A percentile compares a stretch with the other conserved stretches of the same genome.
These are phyloP conservation scores for Lasioglossum lativentre DNA, from an alignment of 2,888 invertebrate genomes.

Conservation along the genomic window DNA sequence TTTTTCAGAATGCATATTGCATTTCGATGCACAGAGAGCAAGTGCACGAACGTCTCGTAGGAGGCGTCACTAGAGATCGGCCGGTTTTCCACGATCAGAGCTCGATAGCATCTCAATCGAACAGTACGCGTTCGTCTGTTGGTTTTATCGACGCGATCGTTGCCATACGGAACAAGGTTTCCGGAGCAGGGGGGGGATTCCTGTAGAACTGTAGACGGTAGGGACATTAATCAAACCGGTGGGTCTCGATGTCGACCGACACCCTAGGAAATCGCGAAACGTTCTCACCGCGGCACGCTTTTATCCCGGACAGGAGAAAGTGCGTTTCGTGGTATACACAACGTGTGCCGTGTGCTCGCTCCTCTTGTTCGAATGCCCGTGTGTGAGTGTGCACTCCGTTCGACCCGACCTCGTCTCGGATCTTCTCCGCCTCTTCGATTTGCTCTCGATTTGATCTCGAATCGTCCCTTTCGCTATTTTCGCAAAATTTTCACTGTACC, in stretches of 20 bases:
- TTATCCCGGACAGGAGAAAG: slow-evolving; percentile 64
- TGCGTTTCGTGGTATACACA: slow-evolving; percentile 62
- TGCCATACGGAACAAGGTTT: background rate
- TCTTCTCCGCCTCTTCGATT: background rate
- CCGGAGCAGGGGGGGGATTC: background rate
- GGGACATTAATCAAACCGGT: slow-evolving; percentile 60
- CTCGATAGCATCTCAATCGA: slow-evolving; percentile 12
- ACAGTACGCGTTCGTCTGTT: background rate
- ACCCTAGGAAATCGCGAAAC: slow-evolving; percentile 65
- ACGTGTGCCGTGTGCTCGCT: slow-evolving; percentile 39
- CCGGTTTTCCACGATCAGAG: slow-evolving; percentile 18
- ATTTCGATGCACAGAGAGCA: background rate
- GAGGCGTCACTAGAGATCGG: background rate
- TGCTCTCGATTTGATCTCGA: background rate
- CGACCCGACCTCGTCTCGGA: background rate
- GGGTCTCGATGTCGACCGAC: slow-evolving; percentile 43
- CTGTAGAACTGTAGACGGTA: background rate
- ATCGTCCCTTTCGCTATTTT: background rate
- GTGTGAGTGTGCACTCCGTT: background rate
- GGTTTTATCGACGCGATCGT: slow-evolving; percentile 20
- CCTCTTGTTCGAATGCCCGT: background rate
- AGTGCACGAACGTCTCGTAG: background rate
- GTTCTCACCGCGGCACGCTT: slow-evolving; percentile 58
- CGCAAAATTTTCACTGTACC: too few relatives aligned
- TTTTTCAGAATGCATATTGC: too few relatives aligned